These are phyloP conservation scores for Ariopsis seemanni DNA, from an alignment of 2,113 vertebrate species.

Conservation along the genomic window DNA sequence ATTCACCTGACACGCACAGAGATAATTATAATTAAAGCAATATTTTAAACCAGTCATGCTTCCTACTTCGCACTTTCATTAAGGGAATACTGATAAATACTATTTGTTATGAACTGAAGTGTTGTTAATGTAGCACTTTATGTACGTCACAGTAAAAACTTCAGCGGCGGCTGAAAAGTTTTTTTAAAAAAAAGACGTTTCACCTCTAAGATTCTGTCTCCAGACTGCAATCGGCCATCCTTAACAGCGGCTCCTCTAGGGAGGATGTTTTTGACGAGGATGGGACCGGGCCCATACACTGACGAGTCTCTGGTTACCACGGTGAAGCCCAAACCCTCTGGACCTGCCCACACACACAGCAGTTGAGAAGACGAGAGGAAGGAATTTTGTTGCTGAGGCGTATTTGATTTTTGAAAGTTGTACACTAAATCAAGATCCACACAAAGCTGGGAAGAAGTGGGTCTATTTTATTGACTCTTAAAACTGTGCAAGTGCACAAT, in stretches of 20 bases:
- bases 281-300: conserved; percentile 88
- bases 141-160: neutral
- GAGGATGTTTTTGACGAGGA: conserved; percentile 97
- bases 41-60: neutral
- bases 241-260: conserved; percentile 92
- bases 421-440: conserved; percentile 31
- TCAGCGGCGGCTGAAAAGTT: no score
- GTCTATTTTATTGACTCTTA: conserved; percentile 29
- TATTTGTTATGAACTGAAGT: neutral
- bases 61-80: neutral
- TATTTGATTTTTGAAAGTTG: conserved; percentile 2
- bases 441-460: neutral
- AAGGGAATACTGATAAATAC: neutral
- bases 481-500: conserved; percentile 17
- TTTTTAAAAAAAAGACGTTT: conserved; percentile 23
- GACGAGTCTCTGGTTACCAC: conserved; percentile 97
- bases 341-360: conserved; percentile 70
- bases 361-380: neutral
- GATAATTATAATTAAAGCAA: neutral
- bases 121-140: neutral
- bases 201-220: conserved; percentile 96
- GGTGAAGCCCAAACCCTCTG: conserved; percentile 95
- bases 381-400: neutral
- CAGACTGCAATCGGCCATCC: conserved; percentile 93
- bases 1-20: conserved; percentile 79